Conservation (phyloP, 2,888 invertebrate genomes). For the Nomada lathburiana region DNA sequence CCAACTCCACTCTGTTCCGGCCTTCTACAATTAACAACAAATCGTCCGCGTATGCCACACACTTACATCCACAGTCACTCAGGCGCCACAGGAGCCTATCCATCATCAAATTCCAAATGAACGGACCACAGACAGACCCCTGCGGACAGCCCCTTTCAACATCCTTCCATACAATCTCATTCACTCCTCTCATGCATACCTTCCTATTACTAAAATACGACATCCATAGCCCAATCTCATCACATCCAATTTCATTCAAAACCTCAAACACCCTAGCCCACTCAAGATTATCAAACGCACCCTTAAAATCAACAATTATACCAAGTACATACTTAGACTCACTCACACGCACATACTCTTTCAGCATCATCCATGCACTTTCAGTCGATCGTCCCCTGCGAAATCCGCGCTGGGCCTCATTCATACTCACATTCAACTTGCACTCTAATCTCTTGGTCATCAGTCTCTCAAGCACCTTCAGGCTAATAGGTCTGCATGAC, state of each 20-base stretch:
- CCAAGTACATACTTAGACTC: no score
- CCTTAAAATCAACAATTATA: no score
- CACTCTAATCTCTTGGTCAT: neutral
- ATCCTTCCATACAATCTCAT: neutral
- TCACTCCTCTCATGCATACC: neutral
- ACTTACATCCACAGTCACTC: no score
- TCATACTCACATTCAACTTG: neutral
- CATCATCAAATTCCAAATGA: neutral
- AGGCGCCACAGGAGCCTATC: no score
- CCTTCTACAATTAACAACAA: neutral
- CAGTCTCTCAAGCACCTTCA: slow-evolving; percentile 7
- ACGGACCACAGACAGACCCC: neutral
- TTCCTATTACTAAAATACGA: neutral
- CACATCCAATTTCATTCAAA: slow-evolving; percentile 5
- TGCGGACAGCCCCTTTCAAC: neutral
- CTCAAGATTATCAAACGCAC: slow-evolving; percentile 12
- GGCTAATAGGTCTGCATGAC: neutral
- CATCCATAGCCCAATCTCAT: slow-evolving; percentile 8
- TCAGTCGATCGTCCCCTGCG: slow-evolving; percentile 10
- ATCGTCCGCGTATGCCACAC: neutral
- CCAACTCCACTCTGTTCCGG: neutral
- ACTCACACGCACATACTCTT: no score
- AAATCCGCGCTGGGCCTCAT: slow-evolving; percentile 18
- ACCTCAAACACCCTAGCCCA: slow-evolving; percentile 12
- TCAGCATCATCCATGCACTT: no score